Percentiles rank a stretch among this genome's conserved stretches.
Conservation (phyloP, 2,113 vertebrate genomes). For the Rousettus leschenaultii region DNA sequence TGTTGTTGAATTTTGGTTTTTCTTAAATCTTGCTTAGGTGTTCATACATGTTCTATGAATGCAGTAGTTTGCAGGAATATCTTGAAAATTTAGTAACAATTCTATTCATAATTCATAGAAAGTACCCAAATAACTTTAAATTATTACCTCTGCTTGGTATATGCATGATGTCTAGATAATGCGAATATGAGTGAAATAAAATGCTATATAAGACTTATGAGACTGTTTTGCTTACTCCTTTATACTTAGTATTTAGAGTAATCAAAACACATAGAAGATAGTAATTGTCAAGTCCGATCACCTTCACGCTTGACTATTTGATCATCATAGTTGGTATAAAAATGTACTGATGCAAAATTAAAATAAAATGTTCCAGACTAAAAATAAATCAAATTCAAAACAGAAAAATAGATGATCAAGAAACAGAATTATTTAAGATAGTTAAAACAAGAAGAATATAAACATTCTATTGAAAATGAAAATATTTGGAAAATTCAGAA, state of each 20-base stretch:
- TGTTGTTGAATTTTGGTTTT: neutral
- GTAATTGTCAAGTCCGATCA: neutral
- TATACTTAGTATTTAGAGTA: neutral
- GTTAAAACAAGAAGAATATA: neutral
- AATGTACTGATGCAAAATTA: neutral
- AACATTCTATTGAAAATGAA: slow-evolving; percentile 1
- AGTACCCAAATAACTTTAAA: neutral
- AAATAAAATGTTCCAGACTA: neutral
- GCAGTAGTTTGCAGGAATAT: neutral
- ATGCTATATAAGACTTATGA: neutral
- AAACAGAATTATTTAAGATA: neutral
- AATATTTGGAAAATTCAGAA: slow-evolving; percentile 9
- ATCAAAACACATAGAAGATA: neutral
- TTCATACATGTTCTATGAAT: neutral
- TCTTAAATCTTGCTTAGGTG: neutral
- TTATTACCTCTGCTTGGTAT: neutral
- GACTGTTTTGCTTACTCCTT: neutral
- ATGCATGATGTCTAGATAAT: neutral
- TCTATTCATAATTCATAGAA: neutral
- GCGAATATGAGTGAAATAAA: neutral
- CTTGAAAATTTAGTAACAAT: neutral
- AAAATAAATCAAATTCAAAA: neutral
- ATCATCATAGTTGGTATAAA: neutral
- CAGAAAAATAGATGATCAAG: neutral
- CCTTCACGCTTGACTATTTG: neutral